Percentiles rank a stretch among this genome's conserved stretches.
Evolutionary conservation across 2,797 vertebrate genomes (phyloP).

Genomic region (Nannoperca australis): DNA sequence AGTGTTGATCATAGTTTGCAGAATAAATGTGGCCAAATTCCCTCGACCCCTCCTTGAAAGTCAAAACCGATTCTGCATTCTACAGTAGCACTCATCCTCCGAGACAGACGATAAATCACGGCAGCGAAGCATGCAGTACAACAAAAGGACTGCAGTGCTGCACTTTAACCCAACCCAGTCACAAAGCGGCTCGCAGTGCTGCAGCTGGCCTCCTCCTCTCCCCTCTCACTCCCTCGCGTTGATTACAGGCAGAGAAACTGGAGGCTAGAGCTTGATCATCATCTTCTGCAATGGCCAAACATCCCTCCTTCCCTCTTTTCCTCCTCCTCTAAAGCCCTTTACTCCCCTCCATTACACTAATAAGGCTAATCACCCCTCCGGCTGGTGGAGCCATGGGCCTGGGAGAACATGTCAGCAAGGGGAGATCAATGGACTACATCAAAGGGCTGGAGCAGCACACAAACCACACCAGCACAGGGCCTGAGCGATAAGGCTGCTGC

Average conservation of each 20-base stretch:
- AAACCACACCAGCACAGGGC: constrained; percentile 70
- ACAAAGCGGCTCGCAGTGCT: constrained; percentile 37
- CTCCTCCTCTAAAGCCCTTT: constrained; percentile 67
- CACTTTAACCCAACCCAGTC: constrained; percentile 65
- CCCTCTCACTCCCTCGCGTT: constrained; percentile 25
- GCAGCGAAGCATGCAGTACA: constrained; percentile 51
- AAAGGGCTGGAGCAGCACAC: constrained; percentile 79
- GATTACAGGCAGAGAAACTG: constrained; percentile 58
- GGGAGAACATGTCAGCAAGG: constrained; percentile 79
- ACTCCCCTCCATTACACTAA: constrained; percentile 82
- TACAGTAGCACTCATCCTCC: constrained; percentile 42
- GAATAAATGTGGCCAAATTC: constrained; percentile 48
- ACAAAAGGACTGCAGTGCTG: constrained; percentile 73
- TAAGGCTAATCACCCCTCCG: constrained; percentile 83
- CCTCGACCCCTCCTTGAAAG: constrained; percentile 49
- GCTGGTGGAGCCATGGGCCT: constrained; percentile 72
- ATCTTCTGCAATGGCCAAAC: constrained; percentile 60
- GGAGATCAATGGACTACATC: constrained; percentile 85
- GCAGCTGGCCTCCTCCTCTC: constrained; percentile 54
- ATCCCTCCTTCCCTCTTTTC: constrained; percentile 30
- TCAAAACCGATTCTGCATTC: constrained; percentile 67
- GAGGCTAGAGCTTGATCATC: constrained; percentile 58
- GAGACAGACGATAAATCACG: constrained; percentile 69
- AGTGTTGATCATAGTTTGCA: constrained; percentile 55
- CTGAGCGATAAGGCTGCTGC: constrained; percentile 76